These are phyloP conservation scores for Apodemia mormo DNA, from an alignment of 2,888 invertebrate species.

Conservation along the genomic window DNA sequence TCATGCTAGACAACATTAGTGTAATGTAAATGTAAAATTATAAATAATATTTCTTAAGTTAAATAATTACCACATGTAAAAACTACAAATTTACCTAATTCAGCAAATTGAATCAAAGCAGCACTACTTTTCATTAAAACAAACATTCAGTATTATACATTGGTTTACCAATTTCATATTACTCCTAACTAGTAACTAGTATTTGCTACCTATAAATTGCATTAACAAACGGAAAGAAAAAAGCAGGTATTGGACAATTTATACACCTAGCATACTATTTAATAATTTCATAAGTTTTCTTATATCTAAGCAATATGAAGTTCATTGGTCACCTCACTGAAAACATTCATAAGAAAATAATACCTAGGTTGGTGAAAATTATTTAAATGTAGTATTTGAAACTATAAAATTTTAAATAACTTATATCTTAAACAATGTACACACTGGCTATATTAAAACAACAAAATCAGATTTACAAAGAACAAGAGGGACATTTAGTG, in stretches of 20 bases:
- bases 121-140: not conserved
- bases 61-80: not conserved
- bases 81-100: not conserved
- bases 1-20: not conserved
- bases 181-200: slow-evolving; percentile 41
- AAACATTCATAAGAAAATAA: not conserved
- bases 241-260: slow-evolving; percentile 28
- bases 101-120: not conserved
- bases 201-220: slow-evolving; percentile 8
- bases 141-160: not conserved
- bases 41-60: not conserved
- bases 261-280: slow-evolving; percentile 41
- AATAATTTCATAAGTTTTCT: slow-evolving; percentile 20
- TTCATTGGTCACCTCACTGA: slow-evolving; percentile 17
- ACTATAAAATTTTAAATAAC: too few species aligned
- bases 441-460: too few species aligned
- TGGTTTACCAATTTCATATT: slow-evolving; percentile 37
- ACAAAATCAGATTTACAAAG: too few species aligned
- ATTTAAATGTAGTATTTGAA: too few species aligned
- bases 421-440: too few species aligned
- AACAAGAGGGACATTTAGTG: too few species aligned
- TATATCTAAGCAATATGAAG: slow-evolving; percentile 29
- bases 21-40: not conserved
- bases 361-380: too few species aligned
- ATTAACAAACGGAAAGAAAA: slow-evolving; percentile 14